Conservation (phyloP, 2,888 invertebrate species). For the Epistrophella euchroma region DNA sequence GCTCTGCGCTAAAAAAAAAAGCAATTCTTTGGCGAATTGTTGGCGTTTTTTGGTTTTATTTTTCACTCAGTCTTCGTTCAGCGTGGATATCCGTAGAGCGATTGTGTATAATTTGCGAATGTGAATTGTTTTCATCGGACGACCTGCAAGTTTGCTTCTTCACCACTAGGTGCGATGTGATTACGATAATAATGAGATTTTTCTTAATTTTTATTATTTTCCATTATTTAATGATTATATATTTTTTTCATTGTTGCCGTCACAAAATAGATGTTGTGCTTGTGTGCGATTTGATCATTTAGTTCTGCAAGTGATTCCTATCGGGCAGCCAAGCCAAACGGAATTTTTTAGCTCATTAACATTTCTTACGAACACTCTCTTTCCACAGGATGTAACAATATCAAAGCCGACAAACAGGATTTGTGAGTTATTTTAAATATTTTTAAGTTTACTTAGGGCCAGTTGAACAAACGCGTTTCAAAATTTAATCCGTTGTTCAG, state of each 20-base stretch:
- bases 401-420: constrained; percentile 3
- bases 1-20: constrained; percentile 10
- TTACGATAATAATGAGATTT: constrained; percentile 75
- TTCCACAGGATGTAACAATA: neutral
- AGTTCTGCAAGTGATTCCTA: constrained; percentile 62
- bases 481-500: no score
- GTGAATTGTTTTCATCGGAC: constrained; percentile 60
- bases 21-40: constrained; percentile 63
- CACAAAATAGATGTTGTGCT: neutral
- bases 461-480: no score
- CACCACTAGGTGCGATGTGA: constrained; percentile 58
- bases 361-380: constrained; percentile 26
- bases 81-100: constrained; percentile 55
- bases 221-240: constrained; percentile 67
- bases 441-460: neutral
- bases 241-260: neutral
- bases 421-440: neutral
- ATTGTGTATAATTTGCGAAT: constrained; percentile 73
- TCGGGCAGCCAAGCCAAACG: constrained; percentile 9
- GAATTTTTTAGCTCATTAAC: constrained; percentile 71
- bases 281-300: constrained; percentile 49
- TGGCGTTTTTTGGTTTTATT: constrained; percentile 13
- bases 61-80: constrained; percentile 1
- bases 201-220: constrained; percentile 74
- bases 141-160: constrained; percentile 27